A percentile compares a stretch with the other conserved stretches of the same genome.
Evolutionary conservation across 1,140 invertebrate genomes (phyloP).

Genomic region (Eupeodes corollae): DNA sequence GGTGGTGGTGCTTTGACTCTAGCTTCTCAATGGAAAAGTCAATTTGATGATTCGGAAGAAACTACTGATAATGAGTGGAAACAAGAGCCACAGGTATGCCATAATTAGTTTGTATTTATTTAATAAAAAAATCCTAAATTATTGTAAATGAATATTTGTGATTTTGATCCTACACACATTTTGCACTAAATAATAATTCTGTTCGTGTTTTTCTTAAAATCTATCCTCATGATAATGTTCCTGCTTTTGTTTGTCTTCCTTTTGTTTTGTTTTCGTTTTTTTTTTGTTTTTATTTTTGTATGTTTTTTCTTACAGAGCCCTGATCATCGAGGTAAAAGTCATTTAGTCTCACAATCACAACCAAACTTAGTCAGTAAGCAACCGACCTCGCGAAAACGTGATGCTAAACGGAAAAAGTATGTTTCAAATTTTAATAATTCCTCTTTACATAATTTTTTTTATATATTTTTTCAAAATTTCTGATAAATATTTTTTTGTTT

Average conservation of each 20-base stretch:
- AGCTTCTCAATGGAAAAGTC: slow-evolving; percentile 86
- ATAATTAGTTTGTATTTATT: not conserved
- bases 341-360: slow-evolving; percentile 28
- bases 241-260: no score
- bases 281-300: not conserved
- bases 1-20: slow-evolving; percentile 66
- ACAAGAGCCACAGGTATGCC: slow-evolving; percentile 48
- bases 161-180: no score
- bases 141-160: not conserved
- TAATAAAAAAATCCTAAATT: slow-evolving; percentile 1
- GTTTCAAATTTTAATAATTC: not conserved
- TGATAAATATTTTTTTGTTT: not conserved
- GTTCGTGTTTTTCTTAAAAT: no score
- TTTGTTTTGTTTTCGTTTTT: not conserved
- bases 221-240: no score
- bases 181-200: no score
- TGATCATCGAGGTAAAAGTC: slow-evolving; percentile 13
- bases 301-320: slow-evolving; percentile 8
- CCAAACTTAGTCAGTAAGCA: slow-evolving; percentile 11
- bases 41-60: slow-evolving; percentile 87
- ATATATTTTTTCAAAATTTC: not conserved
- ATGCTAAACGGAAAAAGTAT: slow-evolving; percentile 1
- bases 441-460: not conserved
- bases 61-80: slow-evolving; percentile 87
- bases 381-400: slow-evolving; percentile 1